A percentile compares a stretch with the other conserved stretches of the same genome.
These are phyloP conservation scores for Trididemnum clinides DNA, from an alignment of 23 tunicate species.

Conservation along the genomic window DNA sequence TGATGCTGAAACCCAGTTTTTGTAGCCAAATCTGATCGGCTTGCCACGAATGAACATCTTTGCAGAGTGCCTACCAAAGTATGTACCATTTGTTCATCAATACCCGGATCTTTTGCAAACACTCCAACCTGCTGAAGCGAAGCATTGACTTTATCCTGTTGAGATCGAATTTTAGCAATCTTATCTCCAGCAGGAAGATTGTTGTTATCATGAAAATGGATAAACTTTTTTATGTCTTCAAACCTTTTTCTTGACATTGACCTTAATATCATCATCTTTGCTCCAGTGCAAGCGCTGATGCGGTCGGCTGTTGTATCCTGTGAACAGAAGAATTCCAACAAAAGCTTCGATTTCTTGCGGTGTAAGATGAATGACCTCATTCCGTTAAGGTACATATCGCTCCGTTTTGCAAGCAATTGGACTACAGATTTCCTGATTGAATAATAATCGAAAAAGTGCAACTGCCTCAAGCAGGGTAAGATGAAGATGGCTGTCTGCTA, in stretches of 20 bases:
- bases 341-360: neutral
- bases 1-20: too few relatives aligned
- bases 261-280: slow-evolving; percentile 16
- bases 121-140: slow-evolving; percentile 6
- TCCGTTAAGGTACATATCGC: slow-evolving; percentile 7
- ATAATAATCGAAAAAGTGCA: slow-evolving; percentile 9
- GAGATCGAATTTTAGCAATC: slow-evolving; percentile 15
- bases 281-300: slow-evolving; percentile 20
- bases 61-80: slow-evolving; percentile 24
- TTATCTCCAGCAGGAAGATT: slow-evolving; percentile 10
- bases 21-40: too few relatives aligned
- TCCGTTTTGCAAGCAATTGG: neutral
- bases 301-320: slow-evolving; percentile 25
- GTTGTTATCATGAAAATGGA: neutral
- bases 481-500: neutral
- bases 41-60: too few relatives aligned
- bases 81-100: neutral
- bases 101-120: too few relatives aligned
- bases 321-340: slow-evolving; percentile 3
- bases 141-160: neutral
- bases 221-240: slow-evolving; percentile 5
- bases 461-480: slow-evolving; percentile 5
- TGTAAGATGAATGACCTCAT: neutral
- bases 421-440: neutral
- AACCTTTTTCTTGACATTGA: slow-evolving; percentile 24